Percentiles rank a stretch among this genome's conserved stretches.
Evolutionary conservation across 2,113 vertebrate species (phyloP).

Genomic region (Cynopterus brachyotis): DNA sequence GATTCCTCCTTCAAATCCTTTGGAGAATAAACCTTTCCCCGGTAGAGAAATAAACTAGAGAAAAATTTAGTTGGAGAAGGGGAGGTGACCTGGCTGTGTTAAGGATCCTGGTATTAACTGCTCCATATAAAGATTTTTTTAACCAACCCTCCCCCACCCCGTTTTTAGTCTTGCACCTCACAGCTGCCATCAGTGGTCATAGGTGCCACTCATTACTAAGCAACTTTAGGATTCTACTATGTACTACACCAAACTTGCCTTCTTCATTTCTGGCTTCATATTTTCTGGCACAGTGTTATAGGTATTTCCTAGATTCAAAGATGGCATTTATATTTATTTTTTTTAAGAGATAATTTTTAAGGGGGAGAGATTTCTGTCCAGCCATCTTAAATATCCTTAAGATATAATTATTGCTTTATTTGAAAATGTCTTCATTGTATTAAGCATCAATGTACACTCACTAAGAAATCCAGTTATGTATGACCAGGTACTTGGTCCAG

Average conservation of each 20-base stretch:
- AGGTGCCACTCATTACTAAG: background rate
- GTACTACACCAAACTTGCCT: background rate
- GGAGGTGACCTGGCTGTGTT: background rate
- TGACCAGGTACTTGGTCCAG: background rate
- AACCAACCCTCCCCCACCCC: too few species aligned
- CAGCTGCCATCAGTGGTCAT: background rate
- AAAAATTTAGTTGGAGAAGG: background rate
- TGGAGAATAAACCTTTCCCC: background rate
- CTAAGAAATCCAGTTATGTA: background rate
- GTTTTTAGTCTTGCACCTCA: background rate
- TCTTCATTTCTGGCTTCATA: background rate
- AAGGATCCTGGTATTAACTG: background rate
- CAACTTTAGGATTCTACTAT: background rate
- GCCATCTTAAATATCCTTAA: background rate
- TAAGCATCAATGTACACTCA: background rate
- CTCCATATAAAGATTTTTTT: too few species aligned
- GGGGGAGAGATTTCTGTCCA: background rate
- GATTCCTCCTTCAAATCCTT: background rate
- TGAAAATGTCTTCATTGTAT: background rate
- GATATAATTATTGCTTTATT: background rate
- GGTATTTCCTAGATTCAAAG: background rate
- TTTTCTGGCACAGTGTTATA: background rate
- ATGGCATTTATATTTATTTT: background rate
- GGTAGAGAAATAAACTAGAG: background rate
- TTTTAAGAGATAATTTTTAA: background rate